Evolutionary conservation across 2,113 vertebrate species (phyloP).

Genomic region (Dissostichus mawsoni): DNA sequence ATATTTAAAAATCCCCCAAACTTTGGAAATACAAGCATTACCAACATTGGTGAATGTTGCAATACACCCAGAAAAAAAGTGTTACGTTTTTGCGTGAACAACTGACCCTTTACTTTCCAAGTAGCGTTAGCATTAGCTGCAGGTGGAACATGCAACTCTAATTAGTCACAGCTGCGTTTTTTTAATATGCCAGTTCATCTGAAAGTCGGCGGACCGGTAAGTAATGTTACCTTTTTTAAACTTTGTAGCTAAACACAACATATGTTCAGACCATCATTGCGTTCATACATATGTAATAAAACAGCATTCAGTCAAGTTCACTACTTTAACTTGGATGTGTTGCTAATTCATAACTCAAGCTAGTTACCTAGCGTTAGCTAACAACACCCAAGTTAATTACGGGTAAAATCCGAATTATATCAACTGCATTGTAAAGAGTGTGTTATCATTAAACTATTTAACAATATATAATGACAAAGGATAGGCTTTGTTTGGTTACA

Average conservation of each 20-base stretch:
- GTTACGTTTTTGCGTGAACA: neutral
- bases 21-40: neutral
- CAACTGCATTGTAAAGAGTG: neutral
- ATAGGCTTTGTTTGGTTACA: neutral
- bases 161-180: neutral
- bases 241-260: neutral
- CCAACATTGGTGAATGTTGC: neutral
- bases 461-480: neutral
- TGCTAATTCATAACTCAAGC: neutral
- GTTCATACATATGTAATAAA: neutral
- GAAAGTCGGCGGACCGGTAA: neutral
- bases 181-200: neutral
- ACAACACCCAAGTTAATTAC: neutral
- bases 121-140: neutral
- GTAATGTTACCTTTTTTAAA: neutral
- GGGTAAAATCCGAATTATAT: neutral
- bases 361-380: neutral
- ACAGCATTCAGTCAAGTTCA: neutral
- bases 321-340: neutral
- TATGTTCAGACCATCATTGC: neutral
- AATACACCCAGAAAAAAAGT: neutral
- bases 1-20: neutral
- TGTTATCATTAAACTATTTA: neutral
- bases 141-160: neutral
- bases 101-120: no score